Evolutionary conservation across 2,888 invertebrate species (phyloP).

Genomic region (Drosophila cyrtoloma): DNA sequence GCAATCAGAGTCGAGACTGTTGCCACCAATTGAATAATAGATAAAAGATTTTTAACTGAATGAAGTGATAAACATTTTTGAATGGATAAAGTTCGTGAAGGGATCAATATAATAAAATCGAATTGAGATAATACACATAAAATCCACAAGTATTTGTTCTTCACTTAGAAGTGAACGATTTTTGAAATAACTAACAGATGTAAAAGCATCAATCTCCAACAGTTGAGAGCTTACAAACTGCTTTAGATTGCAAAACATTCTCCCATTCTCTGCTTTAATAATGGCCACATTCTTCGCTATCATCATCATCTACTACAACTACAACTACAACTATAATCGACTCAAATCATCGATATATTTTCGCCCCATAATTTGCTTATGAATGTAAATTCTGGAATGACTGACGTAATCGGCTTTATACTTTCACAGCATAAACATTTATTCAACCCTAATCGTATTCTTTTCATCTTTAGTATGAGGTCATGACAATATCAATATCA

Average conservation of each 20-base stretch:
- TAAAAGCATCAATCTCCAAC: background rate
- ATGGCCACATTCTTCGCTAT: background rate
- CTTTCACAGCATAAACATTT: conserved; percentile 20
- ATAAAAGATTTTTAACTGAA: conserved; percentile 2
- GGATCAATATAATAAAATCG: background rate
- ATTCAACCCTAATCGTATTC: conserved; percentile 11
- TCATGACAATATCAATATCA: conserved; percentile 28
- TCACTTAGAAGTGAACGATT: background rate
- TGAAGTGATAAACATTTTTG: conserved; percentile 12
- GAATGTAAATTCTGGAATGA: conserved; percentile 9
- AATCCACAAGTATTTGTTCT: background rate
- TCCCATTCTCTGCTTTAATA: background rate
- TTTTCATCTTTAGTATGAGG: conserved; percentile 20
- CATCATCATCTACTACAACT: too few relatives aligned
- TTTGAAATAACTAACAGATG: background rate
- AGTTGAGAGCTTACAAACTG: background rate
- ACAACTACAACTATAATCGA: background rate
- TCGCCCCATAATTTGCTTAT: background rate
- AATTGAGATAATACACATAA: background rate
- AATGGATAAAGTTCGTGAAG: too few relatives aligned
- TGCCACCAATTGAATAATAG: background rate
- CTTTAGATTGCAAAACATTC: background rate
- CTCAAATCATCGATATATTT: background rate
- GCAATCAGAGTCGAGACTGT: conserved; percentile 9
- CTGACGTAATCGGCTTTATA: conserved; percentile 56